Evolutionary conservation across 2,888 invertebrate genomes (phyloP), one percentile per base, ranked within the genome.

Genomic region (Cactoblastis cactorum): DNA sequence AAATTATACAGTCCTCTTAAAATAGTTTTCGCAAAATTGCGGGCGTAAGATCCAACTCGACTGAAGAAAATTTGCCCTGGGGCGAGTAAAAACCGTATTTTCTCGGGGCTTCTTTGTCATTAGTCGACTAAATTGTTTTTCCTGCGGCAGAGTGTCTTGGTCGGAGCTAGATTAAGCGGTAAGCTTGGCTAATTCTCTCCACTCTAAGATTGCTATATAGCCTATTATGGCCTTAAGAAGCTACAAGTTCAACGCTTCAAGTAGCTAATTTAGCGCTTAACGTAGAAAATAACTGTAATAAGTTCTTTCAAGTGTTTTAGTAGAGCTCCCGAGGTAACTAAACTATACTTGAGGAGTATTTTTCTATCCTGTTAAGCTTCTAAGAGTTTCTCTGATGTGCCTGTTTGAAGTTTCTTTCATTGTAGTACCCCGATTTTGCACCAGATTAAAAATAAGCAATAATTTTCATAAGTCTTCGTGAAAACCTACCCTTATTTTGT

Each of bases 91-190:
- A 71, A 69, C 65, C 68, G 58, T 70, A 68, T 73, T 78, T 74
- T 67, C 68, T 59, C 58, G 51, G 59, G 69, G 73, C 74, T 76
- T 70, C 66, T 74, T 77, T 75, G 78, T 80, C 74, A 76, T 80
- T 81, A 78, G 69, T 65, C 55, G 67, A 69, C 72, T 69, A 78
- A 83, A 83, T 82, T 80, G 77, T 79, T 81, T 80, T 80, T 76
- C 77, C 71, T 68, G 67, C 61, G 60, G 67, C 61, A 57, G 68
- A 72, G 67, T 62, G 71, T 71, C 71, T 76, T 69, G 65, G 65
- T 71, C 54, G 63, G 66, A 70, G 74, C 77, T 77, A 77, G 76
- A 81, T 80, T 80, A 81, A 74, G 71, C 61, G 65, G 74, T 69
- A 74, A 80, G 67, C 73, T 65, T 61, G 64, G 71, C 67, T 76